These are phyloP conservation scores for Oligia fasciuncula DNA, from an alignment of 2,888 invertebrate genomes.

Conservation along the genomic window DNA sequence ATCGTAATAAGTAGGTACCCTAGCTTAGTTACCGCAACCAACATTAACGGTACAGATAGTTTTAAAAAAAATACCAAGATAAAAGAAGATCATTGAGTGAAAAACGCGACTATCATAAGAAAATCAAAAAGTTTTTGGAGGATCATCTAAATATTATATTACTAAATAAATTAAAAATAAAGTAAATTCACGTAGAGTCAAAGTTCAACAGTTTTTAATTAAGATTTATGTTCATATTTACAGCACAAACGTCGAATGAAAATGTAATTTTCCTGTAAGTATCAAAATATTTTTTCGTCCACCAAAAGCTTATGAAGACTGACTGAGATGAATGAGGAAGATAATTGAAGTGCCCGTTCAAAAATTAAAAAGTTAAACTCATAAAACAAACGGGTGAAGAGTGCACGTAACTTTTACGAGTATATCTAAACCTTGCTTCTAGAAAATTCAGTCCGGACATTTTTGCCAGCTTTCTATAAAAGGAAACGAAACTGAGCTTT, in stretches of 20 bases:
- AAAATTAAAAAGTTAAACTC: constrained; percentile 76
- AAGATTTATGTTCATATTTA: constrained; percentile 68
- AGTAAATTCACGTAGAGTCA: neutral
- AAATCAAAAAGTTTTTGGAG: neutral
- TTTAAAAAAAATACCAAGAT: neutral
- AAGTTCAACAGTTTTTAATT: constrained; percentile 47
- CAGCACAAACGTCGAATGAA: constrained; percentile 69
- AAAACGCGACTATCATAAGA: neutral
- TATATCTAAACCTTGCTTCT: constrained; percentile 38
- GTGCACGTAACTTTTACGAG: constrained; percentile 45
- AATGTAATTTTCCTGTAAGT: constrained; percentile 73
- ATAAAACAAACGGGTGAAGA: constrained; percentile 60
- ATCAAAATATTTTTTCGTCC: constrained; percentile 76
- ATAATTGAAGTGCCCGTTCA: constrained; percentile 82
- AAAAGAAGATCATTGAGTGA: neutral
- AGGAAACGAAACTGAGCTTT: constrained; percentile 49
- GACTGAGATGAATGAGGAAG: constrained; percentile 84
- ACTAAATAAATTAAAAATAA: neutral
- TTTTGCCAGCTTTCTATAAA: constrained; percentile 45
- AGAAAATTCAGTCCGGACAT: constrained; percentile 45
- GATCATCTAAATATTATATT: neutral
- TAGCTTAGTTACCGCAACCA: neutral
- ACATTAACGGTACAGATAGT: neutral
- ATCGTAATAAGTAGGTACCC: neutral
- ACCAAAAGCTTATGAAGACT: constrained; percentile 77